Percentiles rank a stretch among this genome's conserved stretches.
Conservation (phyloP, 2,888 invertebrate species). For the Caenorhabditis imperialis region DNA sequence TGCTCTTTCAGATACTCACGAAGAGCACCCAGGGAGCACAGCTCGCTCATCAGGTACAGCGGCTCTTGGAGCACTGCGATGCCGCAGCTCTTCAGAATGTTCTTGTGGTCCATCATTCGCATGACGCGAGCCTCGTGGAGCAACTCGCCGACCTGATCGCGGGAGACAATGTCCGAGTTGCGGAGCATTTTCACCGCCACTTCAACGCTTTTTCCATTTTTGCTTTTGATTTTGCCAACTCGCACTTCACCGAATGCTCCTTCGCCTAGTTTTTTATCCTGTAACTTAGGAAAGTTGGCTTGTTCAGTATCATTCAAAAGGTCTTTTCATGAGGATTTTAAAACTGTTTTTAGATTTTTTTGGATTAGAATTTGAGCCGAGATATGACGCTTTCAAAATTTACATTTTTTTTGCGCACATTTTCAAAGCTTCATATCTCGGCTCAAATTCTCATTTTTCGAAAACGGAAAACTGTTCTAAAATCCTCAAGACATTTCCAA, state of each 20-base stretch:
- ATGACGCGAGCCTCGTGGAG: slow-evolving; percentile 40
- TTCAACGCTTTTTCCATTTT: slow-evolving; percentile 57
- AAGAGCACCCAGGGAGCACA: slow-evolving; percentile 31
- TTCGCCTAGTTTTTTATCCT: slow-evolving; percentile 25
- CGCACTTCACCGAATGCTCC: slow-evolving; percentile 47
- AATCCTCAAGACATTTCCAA: too few species aligned
- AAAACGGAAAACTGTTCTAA: too few species aligned
- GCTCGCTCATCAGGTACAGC: slow-evolving; percentile 38
- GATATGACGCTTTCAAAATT: too few species aligned
- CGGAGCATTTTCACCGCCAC: slow-evolving; percentile 24
- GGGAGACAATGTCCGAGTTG: slow-evolving; percentile 23
- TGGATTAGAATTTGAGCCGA: too few species aligned
- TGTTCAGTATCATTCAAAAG: too few species aligned
- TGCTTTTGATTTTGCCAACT: slow-evolving; percentile 34
- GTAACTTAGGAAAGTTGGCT: too few species aligned
- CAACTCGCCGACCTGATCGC: slow-evolving; percentile 25
- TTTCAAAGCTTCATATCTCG: too few species aligned
- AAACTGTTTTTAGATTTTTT: too few species aligned
- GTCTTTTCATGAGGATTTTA: too few species aligned
- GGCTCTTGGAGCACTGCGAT: slow-evolving; percentile 37
- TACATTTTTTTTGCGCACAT: too few species aligned
- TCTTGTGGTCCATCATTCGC: slow-evolving; percentile 39
- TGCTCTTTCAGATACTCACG: slow-evolving; percentile 43
- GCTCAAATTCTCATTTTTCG: too few species aligned
- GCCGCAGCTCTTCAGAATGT: slow-evolving; percentile 36